Base-by-base conservation (phyloP, 2,113 vertebrate species). In the Peromyscus maniculatus region DNA sequence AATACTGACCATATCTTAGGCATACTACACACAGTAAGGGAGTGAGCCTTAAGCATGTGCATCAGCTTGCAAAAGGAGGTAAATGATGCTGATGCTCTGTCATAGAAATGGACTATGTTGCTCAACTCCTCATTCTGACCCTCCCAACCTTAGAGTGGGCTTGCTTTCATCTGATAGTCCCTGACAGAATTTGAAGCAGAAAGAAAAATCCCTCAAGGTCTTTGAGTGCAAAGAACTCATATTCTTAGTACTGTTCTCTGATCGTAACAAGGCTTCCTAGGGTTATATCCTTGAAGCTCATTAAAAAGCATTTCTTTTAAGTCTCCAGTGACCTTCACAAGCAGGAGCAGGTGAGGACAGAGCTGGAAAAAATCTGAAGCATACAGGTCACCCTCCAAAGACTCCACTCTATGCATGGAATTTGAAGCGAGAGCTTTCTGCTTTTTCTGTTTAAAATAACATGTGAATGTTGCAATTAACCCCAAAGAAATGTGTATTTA, bases 401-500 rank as follows among this genome's bases (percentile, higher is more conserved):
- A 49, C 74, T 24, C 64, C 72, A 66, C 8, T 0, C 0, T 19
- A 28, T 64, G 43, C 33, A 7, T 2, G 19, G 84, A 83, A 46
- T 80, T 71, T 67, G 69, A 91, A 71, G 21, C 55, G 66, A 82
- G 21, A 80, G 75, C 13, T 19, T 84, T n/a, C 62, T 84, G 36
- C 2, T 2, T 86, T 86, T 39, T 57, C 12, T 72, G n/a, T 72
- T 94, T 90, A 79, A 84, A 91, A 93, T 46, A 79, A 39, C 31
- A 39, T 0, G 0, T 80, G 24, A 80, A 87, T 93, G 22, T 86
- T 91, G n/a, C 67, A 66, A 57, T 84, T 39, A 92, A 82, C 78
- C 55, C 7, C 31, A 87, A 86, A 94, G 64, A 64, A 72, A 80
- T 83, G 39, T 94, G 24, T 87, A 52, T 92, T 84, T 93, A n/a